phyloP scores from a whole-genome alignment of 1,140 invertebrate genomes.

The Aricia agestis region DNA sequence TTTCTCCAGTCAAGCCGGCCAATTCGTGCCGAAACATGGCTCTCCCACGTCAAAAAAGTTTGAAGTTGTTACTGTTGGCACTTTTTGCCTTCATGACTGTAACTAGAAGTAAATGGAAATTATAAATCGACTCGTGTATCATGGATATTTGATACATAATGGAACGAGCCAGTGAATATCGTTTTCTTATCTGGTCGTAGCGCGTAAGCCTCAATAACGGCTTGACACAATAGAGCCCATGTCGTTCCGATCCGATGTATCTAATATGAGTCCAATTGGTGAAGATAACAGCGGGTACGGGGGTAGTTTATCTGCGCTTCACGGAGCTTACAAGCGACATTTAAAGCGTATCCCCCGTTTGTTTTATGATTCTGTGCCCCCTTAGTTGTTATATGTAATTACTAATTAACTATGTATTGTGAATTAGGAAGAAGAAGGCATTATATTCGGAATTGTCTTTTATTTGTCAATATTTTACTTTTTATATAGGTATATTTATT shows the following conservation, averaged over 20 bases:
- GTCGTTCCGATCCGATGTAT: not conserved
- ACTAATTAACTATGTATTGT: not conserved
- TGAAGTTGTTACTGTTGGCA: too few species aligned
- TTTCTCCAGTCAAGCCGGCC: too few species aligned
- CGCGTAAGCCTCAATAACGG: not conserved
- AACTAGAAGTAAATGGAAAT: not conserved
- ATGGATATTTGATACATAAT: not conserved
- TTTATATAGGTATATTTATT: too few species aligned
- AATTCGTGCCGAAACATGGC: too few species aligned
- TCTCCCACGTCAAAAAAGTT: too few species aligned
- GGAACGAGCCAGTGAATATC: not conserved
- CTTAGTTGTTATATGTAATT: not conserved
- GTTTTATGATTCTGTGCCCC: not conserved
- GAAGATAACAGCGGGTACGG: not conserved
- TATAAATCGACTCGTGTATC: not conserved
- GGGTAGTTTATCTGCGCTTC: conserved; percentile 30
- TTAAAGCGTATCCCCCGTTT: conserved; percentile 14
- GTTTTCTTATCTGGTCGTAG: not conserved
- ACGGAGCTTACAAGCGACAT: conserved; percentile 15
- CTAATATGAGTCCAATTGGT: conserved; percentile 15
- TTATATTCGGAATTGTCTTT: too few species aligned
- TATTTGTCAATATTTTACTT: too few species aligned
- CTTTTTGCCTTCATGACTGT: not conserved
- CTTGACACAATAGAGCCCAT: not conserved
- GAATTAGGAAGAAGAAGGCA: too few species aligned